Conservation (phyloP, 2,113 vertebrate genomes). For the Ursus arctos region DNA sequence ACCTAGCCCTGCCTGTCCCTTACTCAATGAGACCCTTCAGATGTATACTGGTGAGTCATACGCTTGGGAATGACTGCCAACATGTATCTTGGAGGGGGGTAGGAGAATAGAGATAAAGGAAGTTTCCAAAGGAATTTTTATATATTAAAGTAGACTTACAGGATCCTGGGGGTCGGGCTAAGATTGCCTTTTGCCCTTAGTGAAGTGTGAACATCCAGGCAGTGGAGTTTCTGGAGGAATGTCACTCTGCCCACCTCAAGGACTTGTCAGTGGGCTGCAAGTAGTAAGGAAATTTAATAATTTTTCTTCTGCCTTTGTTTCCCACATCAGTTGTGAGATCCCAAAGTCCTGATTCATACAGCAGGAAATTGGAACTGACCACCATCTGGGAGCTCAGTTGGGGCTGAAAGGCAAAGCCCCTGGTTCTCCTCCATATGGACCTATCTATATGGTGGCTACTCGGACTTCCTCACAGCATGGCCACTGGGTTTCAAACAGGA, state of each 20-base stretch:
- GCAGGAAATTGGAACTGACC: neutral
- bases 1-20: neutral
- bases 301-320: neutral
- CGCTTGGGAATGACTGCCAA: neutral
- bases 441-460: fast-evolving
- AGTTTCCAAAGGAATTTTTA: neutral
- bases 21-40: neutral
- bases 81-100: neutral
- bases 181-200: neutral
- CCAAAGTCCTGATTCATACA: neutral
- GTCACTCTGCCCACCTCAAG: neutral
- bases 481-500: neutral
- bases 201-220: neutral
- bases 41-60: neutral
- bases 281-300: neutral
- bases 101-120: neutral
- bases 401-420: neutral
- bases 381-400: neutral
- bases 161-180: neutral
- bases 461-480: neutral
- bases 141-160: neutral
- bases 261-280: neutral
- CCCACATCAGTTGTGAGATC: neutral
- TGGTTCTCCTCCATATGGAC: neutral
- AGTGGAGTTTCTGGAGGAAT: neutral